Evolutionary conservation across 2,797 vertebrate genomes (phyloP).

Genomic region (Denticeps clupeoides): DNA sequence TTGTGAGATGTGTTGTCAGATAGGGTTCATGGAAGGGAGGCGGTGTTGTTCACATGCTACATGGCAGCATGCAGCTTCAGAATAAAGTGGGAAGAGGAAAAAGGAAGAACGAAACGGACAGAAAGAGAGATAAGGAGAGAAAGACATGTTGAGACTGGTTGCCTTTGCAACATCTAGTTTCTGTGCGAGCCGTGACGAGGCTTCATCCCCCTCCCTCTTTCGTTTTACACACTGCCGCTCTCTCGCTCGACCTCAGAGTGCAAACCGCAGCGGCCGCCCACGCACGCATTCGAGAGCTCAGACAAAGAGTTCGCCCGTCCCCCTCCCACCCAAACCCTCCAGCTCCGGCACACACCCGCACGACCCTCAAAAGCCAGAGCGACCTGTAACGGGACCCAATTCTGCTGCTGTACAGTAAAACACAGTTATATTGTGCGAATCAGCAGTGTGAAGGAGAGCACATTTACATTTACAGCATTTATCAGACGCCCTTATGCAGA

Average conservation of each 20-base stretch:
- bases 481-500: too few relatives aligned
- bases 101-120: not conserved
- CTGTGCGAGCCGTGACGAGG: too few relatives aligned
- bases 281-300: conserved; percentile 30
- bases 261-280: conserved; percentile 43
- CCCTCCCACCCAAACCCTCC: conserved; percentile 11
- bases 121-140: not conserved
- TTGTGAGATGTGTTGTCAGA: conserved; percentile 46
- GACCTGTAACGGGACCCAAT: too few relatives aligned
- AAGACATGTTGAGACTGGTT: conserved; percentile 26
- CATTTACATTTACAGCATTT: too few relatives aligned
- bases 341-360: conserved; percentile 12
- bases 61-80: not conserved
- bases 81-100: not conserved
- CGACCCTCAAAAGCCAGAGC: too few relatives aligned
- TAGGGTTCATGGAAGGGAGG: conserved; percentile 21
- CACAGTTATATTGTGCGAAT: too few relatives aligned
- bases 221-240: not conserved
- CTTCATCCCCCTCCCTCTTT: too few relatives aligned
- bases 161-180: too few relatives aligned
- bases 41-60: not conserved
- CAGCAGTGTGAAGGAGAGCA: too few relatives aligned
- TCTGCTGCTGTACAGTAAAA: too few relatives aligned
- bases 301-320: too few relatives aligned
- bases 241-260: not conserved